Evolutionary conservation across 2,888 invertebrate species (phyloP).

Genomic region (Mayetiola destructor): DNA sequence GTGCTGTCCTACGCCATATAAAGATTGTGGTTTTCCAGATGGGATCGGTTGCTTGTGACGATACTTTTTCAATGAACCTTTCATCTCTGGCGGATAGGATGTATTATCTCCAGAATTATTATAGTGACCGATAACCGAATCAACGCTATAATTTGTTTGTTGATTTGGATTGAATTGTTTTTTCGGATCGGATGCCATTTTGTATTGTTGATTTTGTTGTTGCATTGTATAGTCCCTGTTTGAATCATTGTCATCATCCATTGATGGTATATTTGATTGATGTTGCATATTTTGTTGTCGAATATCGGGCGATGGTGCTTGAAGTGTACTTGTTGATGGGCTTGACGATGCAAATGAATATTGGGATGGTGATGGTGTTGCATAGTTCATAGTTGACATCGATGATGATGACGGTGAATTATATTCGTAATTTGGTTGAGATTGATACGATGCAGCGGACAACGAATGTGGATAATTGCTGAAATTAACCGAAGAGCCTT

Average conservation of each 20-base stretch:
- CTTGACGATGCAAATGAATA: constrained; percentile 13
- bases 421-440: neutral
- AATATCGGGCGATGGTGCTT: constrained; percentile 11
- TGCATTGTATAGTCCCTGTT: neutral
- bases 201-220: neutral
- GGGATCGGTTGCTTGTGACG: constrained; percentile 15
- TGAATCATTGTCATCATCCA: neutral
- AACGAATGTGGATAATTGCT: neutral
- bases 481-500: neutral
- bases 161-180: neutral
- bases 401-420: constrained; percentile 6
- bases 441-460: neutral
- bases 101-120: neutral
- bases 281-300: neutral
- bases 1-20: neutral
- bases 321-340: constrained; percentile 9
- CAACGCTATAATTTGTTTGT: neutral
- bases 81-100: constrained; percentile 1
- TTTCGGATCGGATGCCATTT: neutral
- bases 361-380: constrained; percentile 21
- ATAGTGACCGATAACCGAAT: neutral
- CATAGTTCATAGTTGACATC: constrained; percentile 19
- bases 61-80: constrained; percentile 17
- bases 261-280: neutral
- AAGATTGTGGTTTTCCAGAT: neutral